Evolutionary conservation across 1,140 invertebrate genomes (phyloP).

Genomic region (Drosophila kanapiae): DNA sequence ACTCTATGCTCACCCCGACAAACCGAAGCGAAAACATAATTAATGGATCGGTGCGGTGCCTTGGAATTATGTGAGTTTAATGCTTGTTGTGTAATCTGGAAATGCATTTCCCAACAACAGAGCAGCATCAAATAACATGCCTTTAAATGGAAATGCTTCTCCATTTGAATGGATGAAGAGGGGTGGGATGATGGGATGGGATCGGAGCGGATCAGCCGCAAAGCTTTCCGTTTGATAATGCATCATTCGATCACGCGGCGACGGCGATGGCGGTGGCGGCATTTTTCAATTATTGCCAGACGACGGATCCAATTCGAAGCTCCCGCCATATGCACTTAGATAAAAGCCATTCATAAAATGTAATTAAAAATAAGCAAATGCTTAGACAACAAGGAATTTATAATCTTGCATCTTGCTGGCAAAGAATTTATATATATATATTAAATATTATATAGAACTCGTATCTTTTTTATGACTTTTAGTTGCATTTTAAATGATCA

Average conservation of each 20-base stretch:
- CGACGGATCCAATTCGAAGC: constrained; percentile 9
- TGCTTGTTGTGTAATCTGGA: constrained; percentile 51
- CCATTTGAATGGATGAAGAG: constrained; percentile 10
- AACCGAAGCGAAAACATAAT: constrained; percentile 61
- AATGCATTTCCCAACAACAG: constrained; percentile 37
- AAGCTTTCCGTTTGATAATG: constrained; percentile 49
- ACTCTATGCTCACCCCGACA: constrained; percentile 26
- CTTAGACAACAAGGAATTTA: not conserved
- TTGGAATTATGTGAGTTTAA: constrained; percentile 50
- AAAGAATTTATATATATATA: too few relatives aligned
- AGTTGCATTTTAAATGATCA: too few relatives aligned
- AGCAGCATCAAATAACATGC: constrained; percentile 50
- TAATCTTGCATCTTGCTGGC: not conserved
- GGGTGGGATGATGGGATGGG: constrained; percentile 3
- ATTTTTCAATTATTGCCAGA: constrained; percentile 40
- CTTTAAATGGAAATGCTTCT: constrained; percentile 54
- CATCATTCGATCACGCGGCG: constrained; percentile 51
- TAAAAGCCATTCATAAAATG: constrained; percentile 4
- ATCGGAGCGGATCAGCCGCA: constrained; percentile 39
- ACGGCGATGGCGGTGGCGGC: constrained; percentile 21
- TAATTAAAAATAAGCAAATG: not conserved
- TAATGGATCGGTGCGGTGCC: constrained; percentile 62
- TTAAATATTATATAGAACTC: too few relatives aligned
- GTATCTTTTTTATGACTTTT: too few relatives aligned
- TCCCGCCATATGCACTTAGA: constrained; percentile 21